These are phyloP conservation scores for Calosoma granatense DNA, from an alignment of 1,140 invertebrate genomes.

Conservation along the genomic window DNA sequence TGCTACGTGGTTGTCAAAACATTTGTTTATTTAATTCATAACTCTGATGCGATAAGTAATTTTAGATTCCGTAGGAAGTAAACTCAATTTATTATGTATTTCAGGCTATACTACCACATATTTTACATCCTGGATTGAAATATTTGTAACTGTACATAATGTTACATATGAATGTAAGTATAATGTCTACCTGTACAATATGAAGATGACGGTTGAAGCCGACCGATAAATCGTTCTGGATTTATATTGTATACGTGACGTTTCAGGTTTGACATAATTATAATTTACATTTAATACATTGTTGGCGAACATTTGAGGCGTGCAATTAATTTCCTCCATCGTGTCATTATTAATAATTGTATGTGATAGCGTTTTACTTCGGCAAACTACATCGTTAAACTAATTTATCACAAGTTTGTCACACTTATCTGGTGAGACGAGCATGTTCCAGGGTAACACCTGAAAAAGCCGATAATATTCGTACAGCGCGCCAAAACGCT, in stretches of 20 bases:
- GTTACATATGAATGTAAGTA: no score
- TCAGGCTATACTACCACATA: no score
- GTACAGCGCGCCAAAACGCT: not conserved
- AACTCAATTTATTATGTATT: no score
- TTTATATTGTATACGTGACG: not conserved
- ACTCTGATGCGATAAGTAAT: no score
- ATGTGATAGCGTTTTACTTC: constrained; percentile 2
- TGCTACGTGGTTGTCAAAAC: no score
- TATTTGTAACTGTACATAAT: no score
- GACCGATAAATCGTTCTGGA: no score
- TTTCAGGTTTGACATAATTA: not conserved
- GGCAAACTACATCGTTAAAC: not conserved
- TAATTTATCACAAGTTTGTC: constrained; percentile 4
- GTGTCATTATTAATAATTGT: not conserved
- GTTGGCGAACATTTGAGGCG: not conserved
- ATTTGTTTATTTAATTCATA: no score
- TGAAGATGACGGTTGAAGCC: no score
- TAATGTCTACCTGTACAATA: no score
- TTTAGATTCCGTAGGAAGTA: no score
- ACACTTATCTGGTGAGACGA: not conserved
- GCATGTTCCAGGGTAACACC: not conserved
- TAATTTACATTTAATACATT: not conserved
- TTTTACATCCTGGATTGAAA: no score
- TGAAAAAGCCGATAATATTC: constrained; percentile 6
- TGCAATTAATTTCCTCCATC: not conserved